Base-by-base conservation (phyloP, 37 sponge, comb jelly and placozoan genomes). In the Spongilla lacustris region DNA sequence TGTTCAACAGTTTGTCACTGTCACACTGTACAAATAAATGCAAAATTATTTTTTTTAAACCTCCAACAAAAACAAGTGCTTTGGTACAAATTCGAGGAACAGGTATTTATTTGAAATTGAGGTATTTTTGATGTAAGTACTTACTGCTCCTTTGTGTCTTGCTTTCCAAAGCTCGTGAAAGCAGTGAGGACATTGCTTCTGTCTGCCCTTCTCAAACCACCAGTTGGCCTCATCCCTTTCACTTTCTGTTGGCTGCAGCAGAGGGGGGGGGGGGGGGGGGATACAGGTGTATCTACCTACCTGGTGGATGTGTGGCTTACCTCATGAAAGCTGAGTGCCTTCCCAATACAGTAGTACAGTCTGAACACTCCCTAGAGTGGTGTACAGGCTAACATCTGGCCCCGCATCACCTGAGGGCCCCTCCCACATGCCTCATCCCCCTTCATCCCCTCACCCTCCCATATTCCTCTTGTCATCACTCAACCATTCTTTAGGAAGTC, bases 131-230 rank as follows among this genome's bases (percentile, higher is more conserved):
- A 72, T 32, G 31, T 36, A 25, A 26, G n/a, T 25, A 24, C 78
- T 83, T 77, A 89, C 89, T 12, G 30, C n/a, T 48, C 67, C 69
- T 46, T 83, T 79, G 35, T 83, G 58, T n/a, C 21, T 82, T 30
- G 36, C 41, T 80, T 81, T 87, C 95, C 95, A 94, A 4, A 73
- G 35, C 48, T 94, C 92, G 19, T 77, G 83, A 28, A 86, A 67
- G 28, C 89, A 86, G 75, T 80, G 75, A 0, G 82, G 73, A 50
- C 88, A 94, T 9, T 86, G 66, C 19, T 71, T 37, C 11, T 30
- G 36, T 14, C 82, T 68, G 19, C 88, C 95, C 25, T 28, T 28
- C 30, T 84, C 86, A 50, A 91, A 90, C 86, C 89, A 92, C 11
- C 78, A n/a, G 29, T 35, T 37, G 12, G 80, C 46, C 31, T 91